Conservation (phyloP, 2,797 vertebrate species). For the Choloepus didactylus region DNA sequence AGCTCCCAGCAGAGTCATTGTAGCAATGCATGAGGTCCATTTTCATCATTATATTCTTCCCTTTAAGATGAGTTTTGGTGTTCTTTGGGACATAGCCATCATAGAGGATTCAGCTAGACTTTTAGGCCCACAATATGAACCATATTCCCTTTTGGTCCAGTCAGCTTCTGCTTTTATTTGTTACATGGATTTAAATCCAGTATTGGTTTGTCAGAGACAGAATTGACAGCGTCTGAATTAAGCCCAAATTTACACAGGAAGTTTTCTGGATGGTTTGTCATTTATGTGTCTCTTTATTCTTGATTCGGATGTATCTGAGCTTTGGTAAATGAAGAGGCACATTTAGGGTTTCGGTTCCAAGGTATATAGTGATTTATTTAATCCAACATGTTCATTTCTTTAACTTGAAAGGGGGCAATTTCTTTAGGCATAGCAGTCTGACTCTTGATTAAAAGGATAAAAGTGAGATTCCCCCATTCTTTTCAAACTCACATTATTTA, state of each 20-base stretch:
- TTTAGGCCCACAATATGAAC: background rate
- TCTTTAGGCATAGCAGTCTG: slow-evolving; percentile 79
- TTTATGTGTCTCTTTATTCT: slow-evolving; percentile 71
- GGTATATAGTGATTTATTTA: slow-evolving; percentile 79
- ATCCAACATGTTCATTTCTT: slow-evolving; percentile 80
- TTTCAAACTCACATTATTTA: slow-evolving; percentile 75
- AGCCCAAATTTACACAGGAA: slow-evolving; percentile 63
- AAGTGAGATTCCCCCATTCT: slow-evolving; percentile 68
- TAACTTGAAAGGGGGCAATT: slow-evolving; percentile 79
- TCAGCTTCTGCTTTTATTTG: slow-evolving; percentile 54
- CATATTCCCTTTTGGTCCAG: slow-evolving; percentile 47
- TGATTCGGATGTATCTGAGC: slow-evolving; percentile 75
- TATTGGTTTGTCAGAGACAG: slow-evolving; percentile 66
- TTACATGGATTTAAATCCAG: slow-evolving; percentile 63
- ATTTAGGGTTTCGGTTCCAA: slow-evolving; percentile 81
- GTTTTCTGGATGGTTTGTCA: slow-evolving; percentile 66
- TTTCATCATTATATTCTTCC: slow-evolving; percentile 23
- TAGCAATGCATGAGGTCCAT: slow-evolving; percentile 37
- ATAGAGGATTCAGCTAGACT: slow-evolving; percentile 34
- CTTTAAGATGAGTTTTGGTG: slow-evolving; percentile 31
- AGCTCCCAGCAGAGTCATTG: slow-evolving; percentile 44
- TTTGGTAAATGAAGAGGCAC: slow-evolving; percentile 79
- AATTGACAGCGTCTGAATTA: slow-evolving; percentile 53
- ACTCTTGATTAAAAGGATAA: slow-evolving; percentile 83
- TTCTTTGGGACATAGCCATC: background rate